Conservation (phyloP, 2,113 vertebrate species). For the Ammodytes dubius region DNA sequence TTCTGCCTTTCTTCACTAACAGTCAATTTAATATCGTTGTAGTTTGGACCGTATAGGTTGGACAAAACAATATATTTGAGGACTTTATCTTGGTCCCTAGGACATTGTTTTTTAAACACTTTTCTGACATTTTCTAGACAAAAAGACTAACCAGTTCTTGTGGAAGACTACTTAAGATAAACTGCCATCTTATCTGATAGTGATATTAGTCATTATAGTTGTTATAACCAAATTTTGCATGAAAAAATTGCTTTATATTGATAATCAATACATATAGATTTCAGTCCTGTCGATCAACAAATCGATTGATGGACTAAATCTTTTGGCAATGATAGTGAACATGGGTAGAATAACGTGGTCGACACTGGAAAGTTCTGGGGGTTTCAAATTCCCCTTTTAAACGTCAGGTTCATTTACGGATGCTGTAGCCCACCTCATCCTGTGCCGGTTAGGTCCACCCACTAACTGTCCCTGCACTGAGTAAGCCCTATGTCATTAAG, state of each 20-base stretch:
- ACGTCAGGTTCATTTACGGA: slow-evolving; percentile 32
- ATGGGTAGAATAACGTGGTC: background rate
- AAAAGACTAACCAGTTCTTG: background rate
- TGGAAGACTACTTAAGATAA: too few relatives aligned
- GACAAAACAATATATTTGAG: background rate
- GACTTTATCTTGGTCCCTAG: background rate
- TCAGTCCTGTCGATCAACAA: too few relatives aligned
- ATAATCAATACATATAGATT: too few relatives aligned
- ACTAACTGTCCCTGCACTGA: slow-evolving; percentile 57
- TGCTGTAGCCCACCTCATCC: slow-evolving; percentile 30
- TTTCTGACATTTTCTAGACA: background rate
- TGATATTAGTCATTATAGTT: background rate
- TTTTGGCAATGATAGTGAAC: background rate
- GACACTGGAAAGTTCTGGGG: background rate
- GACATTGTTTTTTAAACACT: background rate
- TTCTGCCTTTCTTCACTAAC: background rate
- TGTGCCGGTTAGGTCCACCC: slow-evolving; percentile 48
- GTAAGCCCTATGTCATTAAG: slow-evolving; percentile 66
- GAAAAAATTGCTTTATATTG: background rate
- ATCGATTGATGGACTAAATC: too few relatives aligned
- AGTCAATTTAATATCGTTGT: background rate
- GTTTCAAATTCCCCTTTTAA: slow-evolving; percentile 55
- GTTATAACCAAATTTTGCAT: too few relatives aligned
- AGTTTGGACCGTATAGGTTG: background rate
- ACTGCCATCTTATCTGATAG: background rate